These are phyloP conservation scores for Sebastes glaucus DNA, from an alignment of 2,797 vertebrate species.

Conservation along the genomic window DNA sequence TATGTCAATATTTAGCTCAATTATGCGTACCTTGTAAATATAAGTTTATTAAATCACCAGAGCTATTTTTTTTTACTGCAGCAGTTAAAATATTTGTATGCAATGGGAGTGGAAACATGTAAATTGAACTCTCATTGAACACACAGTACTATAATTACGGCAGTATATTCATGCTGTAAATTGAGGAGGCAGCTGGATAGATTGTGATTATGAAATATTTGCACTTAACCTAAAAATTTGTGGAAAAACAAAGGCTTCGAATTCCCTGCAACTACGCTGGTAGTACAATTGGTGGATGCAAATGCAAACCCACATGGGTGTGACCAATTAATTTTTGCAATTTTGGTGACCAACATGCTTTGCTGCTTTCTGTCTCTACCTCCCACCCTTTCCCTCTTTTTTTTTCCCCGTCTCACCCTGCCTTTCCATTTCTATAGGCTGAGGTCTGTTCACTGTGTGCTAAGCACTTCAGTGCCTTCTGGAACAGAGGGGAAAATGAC, in stretches of 20 bases:
- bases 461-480: slow-evolving; percentile 74
- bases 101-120: neutral
- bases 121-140: neutral
- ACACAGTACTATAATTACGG: neutral
- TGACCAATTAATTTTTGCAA: slow-evolving; percentile 78
- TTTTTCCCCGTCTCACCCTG: slow-evolving; percentile 32
- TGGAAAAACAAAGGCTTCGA: slow-evolving; percentile 19
- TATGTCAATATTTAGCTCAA: neutral
- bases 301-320: slow-evolving; percentile 62
- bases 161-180: neutral
- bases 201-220: slow-evolving; percentile 14
- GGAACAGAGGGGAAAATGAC: slow-evolving; percentile 75
- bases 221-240: slow-evolving; percentile 15
- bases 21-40: neutral
- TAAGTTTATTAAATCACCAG: neutral
- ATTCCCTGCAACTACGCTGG: slow-evolving; percentile 36
- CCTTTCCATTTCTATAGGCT: slow-evolving; percentile 69
- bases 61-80: neutral
- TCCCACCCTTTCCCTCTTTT: slow-evolving; percentile 49
- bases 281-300: slow-evolving; percentile 59
- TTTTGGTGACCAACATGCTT: slow-evolving; percentile 76
- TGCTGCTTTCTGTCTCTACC: slow-evolving; percentile 64
- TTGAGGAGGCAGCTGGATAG: neutral
- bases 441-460: slow-evolving; percentile 63
- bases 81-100: neutral